Evolutionary conservation across 2,888 invertebrate genomes (phyloP), one percentile per base, ranked within the genome.

Genomic region (Pollenia griseotomentosa): DNA sequence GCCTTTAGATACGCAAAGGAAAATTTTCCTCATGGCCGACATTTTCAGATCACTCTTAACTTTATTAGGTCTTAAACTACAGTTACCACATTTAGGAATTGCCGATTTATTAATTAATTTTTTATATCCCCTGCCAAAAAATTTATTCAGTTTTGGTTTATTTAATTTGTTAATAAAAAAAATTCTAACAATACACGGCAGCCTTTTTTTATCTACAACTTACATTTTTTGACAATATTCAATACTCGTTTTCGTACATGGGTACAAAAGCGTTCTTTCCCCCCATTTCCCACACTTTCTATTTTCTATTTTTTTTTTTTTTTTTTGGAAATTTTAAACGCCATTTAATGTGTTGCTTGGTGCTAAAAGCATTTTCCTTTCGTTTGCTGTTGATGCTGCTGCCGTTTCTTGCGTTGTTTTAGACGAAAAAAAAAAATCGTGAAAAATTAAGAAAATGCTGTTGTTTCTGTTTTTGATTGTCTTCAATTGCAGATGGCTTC

Each of bases 391-490:
- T 59, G 48, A 40, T 77, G 63, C 44, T 90, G 88, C 16, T 53
- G 51, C 65, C 46, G 61, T 33, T 70, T 75, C n/a, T 70, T 81
- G 14, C 61, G 40, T 90, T 91, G 91, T 89, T 90, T 90, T 89
- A 6, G 33, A 33, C 33, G 33, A 33, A 23, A 33, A 33, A 33
- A n/a, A 90, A 89, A 91, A 90, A 90, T 90, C 90, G 89, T 91
- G 89, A 89, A 89, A 91, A 92, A 91, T 91, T 91, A 92, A 91
- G 90, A 92, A 83, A 91, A 91, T 91, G 90, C 88, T 89, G 85
- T 80, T 83, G 86, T 82, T 81, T 79, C 70, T 87, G 85, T 83
- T 74, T 79, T 68, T 83, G 70, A 85, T 71, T 78, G 86, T 85
- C 59, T 87, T 75, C 88, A 87, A 87, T 48, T 73, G 79, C 85